Evolutionary conservation across 2,797 vertebrate genomes (phyloP).

Genomic region (Zenarchopterus dispar): DNA sequence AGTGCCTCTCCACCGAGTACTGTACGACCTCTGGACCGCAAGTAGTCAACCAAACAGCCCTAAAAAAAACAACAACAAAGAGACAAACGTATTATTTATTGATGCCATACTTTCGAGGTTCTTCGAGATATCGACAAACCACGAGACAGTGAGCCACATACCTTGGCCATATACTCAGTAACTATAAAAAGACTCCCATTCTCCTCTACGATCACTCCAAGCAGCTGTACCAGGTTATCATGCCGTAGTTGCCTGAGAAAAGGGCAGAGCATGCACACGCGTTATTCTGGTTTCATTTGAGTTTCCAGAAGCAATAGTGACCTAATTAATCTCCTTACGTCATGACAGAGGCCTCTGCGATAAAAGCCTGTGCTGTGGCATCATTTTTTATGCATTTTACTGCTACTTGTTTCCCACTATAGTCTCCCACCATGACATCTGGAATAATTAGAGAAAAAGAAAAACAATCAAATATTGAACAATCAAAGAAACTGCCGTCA

Average conservation of each 20-base stretch:
- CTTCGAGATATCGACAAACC: not conserved
- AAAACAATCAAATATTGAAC: not conserved
- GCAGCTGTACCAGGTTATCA: constrained; percentile 93
- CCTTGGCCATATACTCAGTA: constrained; percentile 98
- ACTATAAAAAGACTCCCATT: constrained; percentile 93
- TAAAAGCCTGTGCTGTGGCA: constrained; percentile 95
- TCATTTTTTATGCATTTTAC: constrained; percentile 99
- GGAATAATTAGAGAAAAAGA: constrained; percentile 37
- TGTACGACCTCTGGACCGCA: constrained; percentile 92
- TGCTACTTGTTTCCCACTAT: constrained; percentile 93
- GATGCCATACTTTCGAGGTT: not conserved
- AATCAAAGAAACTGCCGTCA: not conserved
- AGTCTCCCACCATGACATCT: constrained; percentile 97
- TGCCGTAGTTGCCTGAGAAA: constrained; percentile 90
- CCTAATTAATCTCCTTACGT: constrained; percentile 83
- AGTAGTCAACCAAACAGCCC: constrained; percentile 97
- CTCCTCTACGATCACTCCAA: constrained; percentile 96
- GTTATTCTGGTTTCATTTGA: not conserved
- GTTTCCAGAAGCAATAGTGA: not conserved
- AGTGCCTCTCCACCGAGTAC: constrained; percentile 92
- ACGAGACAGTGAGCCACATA: constrained; percentile 55
- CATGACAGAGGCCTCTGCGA: constrained; percentile 97
- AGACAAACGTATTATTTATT: constrained; percentile 1
- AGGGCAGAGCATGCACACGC: not conserved
- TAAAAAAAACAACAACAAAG: constrained; percentile 51